Evolutionary conservation across 2,888 invertebrate genomes (phyloP), one percentile per base, ranked within the genome.

Genomic region (Acleris emargana): DNA sequence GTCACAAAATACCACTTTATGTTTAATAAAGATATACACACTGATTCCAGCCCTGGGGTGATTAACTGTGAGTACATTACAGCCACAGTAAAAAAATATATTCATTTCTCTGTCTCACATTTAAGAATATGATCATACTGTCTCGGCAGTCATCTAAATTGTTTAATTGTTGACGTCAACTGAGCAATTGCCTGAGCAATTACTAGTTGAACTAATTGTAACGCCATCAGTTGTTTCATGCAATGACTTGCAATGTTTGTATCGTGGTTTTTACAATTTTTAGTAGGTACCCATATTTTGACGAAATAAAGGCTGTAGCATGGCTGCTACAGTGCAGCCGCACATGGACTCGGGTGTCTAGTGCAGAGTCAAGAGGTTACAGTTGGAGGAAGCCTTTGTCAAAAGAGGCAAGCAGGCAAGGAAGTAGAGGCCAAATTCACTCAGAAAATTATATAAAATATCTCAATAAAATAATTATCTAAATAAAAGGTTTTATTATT

Each of bases 81-180:
- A 51, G 18, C 22, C 25, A 17, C 32, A n/a, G 51, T 17, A 51
- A 25, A 51, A 66, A 60, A 55, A 42, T 13, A 32, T 54, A 51
- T 32, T 57, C 51, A 57, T 61, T 57, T 66, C 66, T 60, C 60
- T 66, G 55, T 66, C 66, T 47, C 42, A 57, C 66, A 51, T 57
- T 38, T 57, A 47, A 57, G 38, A 45, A 61, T 25, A 51, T 25
- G 69, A 69, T 63, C 55, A 62, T 53, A 64, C 70, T 68, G 50
- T 67, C 68, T 66, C 67, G 68, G 67, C 51, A 69, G 72, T 74
- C 74, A 73, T 64, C 71, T 77, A 71, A 79, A 78, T 72, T 73
- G 71, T 79, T 80, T 81, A 82, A 82, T 82, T 81, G 76, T 60
- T 73, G 67, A 73, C 74, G 75, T 73, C 76, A 74, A 73, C 73